Evolutionary conservation across 2,797 vertebrate species (phyloP), one percentile per base, ranked within the genome.

Genomic region (Lagodon rhomboides): DNA sequence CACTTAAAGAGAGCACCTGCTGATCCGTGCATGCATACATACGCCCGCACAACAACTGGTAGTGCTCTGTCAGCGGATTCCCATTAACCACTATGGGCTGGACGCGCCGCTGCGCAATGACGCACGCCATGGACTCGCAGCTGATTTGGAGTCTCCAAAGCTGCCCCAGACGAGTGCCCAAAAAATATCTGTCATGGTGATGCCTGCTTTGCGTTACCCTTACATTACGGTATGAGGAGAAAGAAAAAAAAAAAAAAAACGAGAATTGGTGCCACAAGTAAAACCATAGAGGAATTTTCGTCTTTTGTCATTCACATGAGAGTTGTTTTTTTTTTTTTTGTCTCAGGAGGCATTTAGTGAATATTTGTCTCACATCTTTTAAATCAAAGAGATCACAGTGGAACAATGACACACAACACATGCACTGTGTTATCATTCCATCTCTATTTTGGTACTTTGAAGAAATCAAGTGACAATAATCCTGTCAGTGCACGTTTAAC

Each of bases 101-200:
- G 85, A 87, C 82, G 72, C 82, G 82, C 84, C 18, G 71, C 82
- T 90, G 91, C 93, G 90, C 92, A 93, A 92, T 94, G 92, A 94
- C 94, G 92, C 93, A 92, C 87, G 80, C 79, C 73, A 79, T 68
- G 81, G 59, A 83, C 79, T 58, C 70, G 82, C 71, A 83, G 84
- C 76, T 84, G 85, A 90, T 87, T 80, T 89, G 87, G 87, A 92
- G 79, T 77, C 80, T 89, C 76, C 80, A 87, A 89, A 91, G 66
- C 77, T 77, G 73, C 72, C 23, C 25, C 20, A 71, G 75, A 78
- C 78, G 59, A 76, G 82, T 79, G 30, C 25, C 58, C 65, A 58
- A 11, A 34, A 34, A 59, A 64, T 68, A 70, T 71, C 62, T 71
- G 61, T n/a, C 71, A 63, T 46, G 69, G 59, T 67, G 22, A 47